A percentile compares a stretch with the other conserved stretches of the same genome.
These are phyloP conservation scores for Chascanopsetta lugubris DNA, from an alignment of 2,113 vertebrate genomes.

Conservation along the genomic window DNA sequence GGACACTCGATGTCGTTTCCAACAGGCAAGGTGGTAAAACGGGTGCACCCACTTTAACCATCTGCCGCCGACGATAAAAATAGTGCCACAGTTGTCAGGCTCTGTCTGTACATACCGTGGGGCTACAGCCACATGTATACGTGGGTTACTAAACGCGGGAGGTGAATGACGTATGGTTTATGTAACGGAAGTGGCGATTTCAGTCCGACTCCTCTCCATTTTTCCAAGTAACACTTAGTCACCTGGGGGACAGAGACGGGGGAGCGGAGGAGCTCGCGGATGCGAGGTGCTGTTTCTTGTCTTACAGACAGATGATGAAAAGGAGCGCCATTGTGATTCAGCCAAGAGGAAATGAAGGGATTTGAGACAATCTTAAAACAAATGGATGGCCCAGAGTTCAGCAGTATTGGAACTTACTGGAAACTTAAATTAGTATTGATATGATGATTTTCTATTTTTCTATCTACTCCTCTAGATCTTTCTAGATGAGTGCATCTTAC, in stretches of 20 bases:
- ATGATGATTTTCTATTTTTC: too few species aligned
- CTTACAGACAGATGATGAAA: background rate
- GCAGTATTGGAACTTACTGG: background rate
- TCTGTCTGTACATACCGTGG: constrained; percentile 48
- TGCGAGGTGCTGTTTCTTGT: background rate
- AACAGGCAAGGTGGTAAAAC: constrained; percentile 65
- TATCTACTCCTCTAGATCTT: too few species aligned
- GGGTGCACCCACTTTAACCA: constrained; percentile 67
- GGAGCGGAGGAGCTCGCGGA: background rate
- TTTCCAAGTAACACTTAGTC: background rate
- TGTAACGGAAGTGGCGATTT: constrained; percentile 3
- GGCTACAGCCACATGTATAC: constrained; percentile 27
- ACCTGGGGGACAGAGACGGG: too few species aligned
- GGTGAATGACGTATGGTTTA: constrained; percentile 28
- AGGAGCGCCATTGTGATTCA: background rate
- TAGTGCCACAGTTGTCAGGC: constrained; percentile 70
- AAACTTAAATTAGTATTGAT: background rate
- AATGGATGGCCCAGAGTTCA: too few species aligned
- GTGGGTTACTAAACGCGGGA: constrained; percentile 26
- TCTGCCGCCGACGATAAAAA: constrained; percentile 75
- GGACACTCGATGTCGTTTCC: constrained; percentile 65
- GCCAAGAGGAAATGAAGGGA: background rate
- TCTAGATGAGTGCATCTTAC: too few species aligned
- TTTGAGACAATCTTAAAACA: too few species aligned
- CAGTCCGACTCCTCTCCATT: too few species aligned